Evolutionary conservation across 2,113 vertebrate genomes (phyloP), one percentile per base, ranked within the genome.

Genomic region (Nicator chloris): DNA sequence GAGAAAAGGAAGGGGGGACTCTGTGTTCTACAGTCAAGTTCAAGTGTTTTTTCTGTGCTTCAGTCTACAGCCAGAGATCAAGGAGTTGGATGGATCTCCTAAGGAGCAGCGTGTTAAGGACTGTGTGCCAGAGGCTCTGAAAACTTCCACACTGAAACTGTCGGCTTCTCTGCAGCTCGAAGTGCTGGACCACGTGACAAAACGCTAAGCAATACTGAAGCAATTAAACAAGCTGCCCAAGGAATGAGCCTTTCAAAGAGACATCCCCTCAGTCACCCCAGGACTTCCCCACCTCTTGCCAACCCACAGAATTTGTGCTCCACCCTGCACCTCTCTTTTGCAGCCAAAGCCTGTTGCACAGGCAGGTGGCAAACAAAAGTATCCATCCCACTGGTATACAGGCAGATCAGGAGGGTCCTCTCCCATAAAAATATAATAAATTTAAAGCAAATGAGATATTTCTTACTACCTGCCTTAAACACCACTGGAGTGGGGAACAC

Each of bases 261-360:
- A 9, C 18, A 39, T 35, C 11, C 31, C 13, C 20, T 11, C 60
- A 35, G 8, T 15, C 2, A 3, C 9, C 3, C 8, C 2, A 5
- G 23, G 26, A 66, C 6, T 63, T 77, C 3, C 13, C 30, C 21
- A 3, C 53, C 68, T 59, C 76, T 56, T 61, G 45, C 24, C 28
- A 30, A 17, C 7, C 15, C 7, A 47, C 28, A 70, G 50, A 92
- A 83, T 13, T 64, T 72, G 22, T 65, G 50, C 23, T 81, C 37
- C 22, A 61, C 9, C 17, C 30, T 28, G 35, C 22, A 37, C 4
- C 13, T 50, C 66, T 56, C 44, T 8, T 1, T 13, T 49, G 15
- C 20, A 83, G 68, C 23, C 64, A 77, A 70, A 92, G 20, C 20
- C 18, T 4, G 1, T 22, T 61, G 17, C 26, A 31, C 19, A 54